Percentiles rank a stretch among this genome's conserved stretches.
Evolutionary conservation across 2,797 vertebrate species (phyloP).

Genomic region (Cephalopachus bancanus): DNA sequence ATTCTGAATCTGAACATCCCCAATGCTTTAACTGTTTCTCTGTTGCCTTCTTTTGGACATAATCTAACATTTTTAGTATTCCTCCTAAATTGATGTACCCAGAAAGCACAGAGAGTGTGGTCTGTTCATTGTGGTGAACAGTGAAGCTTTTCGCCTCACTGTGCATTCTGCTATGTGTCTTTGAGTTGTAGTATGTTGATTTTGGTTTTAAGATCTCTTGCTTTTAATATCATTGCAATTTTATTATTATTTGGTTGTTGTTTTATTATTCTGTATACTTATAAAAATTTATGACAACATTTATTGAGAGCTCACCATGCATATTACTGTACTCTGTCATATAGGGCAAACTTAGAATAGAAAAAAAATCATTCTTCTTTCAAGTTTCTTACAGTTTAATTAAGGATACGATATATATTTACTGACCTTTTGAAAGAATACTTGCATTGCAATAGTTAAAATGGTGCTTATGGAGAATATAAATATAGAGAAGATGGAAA

Average conservation of each 20-base stretch:
- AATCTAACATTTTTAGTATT: conserved; percentile 42
- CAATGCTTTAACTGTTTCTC: conserved; percentile 35
- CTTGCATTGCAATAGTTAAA: conserved; percentile 19
- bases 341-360: conserved; percentile 44
- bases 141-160: conserved; percentile 18
- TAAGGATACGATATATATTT: conserved; percentile 49
- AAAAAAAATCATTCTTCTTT: conserved; percentile 24
- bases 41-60: conserved; percentile 23
- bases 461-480: background rate
- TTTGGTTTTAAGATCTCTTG: conserved; percentile 41
- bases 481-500: conserved; percentile 53
- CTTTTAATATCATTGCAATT: conserved; percentile 62
- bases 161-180: background rate
- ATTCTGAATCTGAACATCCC: background rate
- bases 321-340: background rate
- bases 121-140: conserved; percentile 53
- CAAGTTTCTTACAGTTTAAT: background rate
- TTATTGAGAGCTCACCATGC: conserved; percentile 35
- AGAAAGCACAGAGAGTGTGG: conserved; percentile 26
- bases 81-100: conserved; percentile 20
- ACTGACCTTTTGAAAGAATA: conserved; percentile 46
- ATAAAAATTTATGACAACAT: conserved; percentile 24
- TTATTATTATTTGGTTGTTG: conserved; percentile 47
- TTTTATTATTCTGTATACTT: conserved; percentile 54
- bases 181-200: conserved; percentile 56